phyloP scores from a whole-genome alignment of 2,888 invertebrate genomes.

The Tribolium freemani region DNA sequence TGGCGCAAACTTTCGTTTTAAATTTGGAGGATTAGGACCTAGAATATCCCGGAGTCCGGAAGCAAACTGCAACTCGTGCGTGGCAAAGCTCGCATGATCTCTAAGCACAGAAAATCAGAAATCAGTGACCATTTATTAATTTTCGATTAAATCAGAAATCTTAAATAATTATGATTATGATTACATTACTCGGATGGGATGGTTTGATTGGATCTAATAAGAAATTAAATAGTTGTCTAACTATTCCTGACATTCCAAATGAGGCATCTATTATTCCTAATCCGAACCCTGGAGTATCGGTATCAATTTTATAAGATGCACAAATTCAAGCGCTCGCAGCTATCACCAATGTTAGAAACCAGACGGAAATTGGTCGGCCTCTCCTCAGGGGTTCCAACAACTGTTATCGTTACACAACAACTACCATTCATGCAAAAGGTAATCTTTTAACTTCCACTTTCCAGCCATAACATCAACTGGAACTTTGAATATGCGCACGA shows the following conservation, averaged over 20 bases:
- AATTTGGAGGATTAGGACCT: constrained; percentile 13
- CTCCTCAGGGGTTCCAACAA: constrained; percentile 45
- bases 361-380: constrained; percentile 48
- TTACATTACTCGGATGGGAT: no score
- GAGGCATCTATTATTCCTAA: not conserved
- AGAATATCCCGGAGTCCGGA: not conserved
- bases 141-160: no score
- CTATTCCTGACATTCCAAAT: not conserved
- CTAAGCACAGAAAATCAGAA: no score
- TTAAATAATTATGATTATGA: no score
- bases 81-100: no score
- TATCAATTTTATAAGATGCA: constrained; percentile 21
- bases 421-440: constrained; percentile 37
- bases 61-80: constrained; percentile 3
- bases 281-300: not conserved
- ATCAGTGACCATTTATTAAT: no score
- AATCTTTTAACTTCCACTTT: constrained; percentile 35
- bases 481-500: constrained; percentile 40
- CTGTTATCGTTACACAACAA: constrained; percentile 43
- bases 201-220: not conserved
- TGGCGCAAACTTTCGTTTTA: not conserved
- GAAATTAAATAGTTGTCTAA: not conserved
- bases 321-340: constrained; percentile 17
- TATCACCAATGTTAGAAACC: constrained; percentile 43
- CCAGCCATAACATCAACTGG: constrained; percentile 28